Evolutionary conservation across 2,113 vertebrate species (phyloP).

Genomic region (Potamarius usumacintae): DNA sequence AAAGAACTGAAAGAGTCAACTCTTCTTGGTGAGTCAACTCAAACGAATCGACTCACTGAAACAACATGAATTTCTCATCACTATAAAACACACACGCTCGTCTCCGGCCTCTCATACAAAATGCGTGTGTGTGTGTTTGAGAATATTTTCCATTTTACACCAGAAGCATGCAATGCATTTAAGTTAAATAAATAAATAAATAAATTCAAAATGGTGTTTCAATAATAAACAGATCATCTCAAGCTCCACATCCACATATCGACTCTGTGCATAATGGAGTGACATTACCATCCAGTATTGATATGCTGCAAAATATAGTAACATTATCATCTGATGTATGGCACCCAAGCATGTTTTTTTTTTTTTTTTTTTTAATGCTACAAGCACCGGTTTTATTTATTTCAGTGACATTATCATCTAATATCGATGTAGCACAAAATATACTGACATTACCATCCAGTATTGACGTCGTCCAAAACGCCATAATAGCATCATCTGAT

Average conservation of each 20-base stretch:
- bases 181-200: neutral
- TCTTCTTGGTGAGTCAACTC: neutral
- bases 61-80: too few relatives aligned
- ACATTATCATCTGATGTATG: neutral
- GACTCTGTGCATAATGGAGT: neutral
- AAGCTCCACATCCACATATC: neutral
- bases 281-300: neutral
- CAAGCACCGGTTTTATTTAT: neutral
- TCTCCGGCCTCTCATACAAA: neutral
- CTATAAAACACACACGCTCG: neutral
- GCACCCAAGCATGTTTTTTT: neutral
- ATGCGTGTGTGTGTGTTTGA: neutral
- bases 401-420: neutral
- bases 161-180: neutral
- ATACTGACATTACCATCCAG: neutral
- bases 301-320: neutral
- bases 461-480: neutral
- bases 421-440: neutral
- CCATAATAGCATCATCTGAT: neutral
- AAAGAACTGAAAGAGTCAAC: neutral
- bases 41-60: neutral
- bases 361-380: neutral
- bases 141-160: neutral
- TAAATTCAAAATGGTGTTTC: neutral
- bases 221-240: neutral